Percentiles rank a stretch among this genome's conserved stretches.
phyloP scores from a whole-genome alignment of 2,113 vertebrate genomes.

The Centropus unirufus region DNA sequence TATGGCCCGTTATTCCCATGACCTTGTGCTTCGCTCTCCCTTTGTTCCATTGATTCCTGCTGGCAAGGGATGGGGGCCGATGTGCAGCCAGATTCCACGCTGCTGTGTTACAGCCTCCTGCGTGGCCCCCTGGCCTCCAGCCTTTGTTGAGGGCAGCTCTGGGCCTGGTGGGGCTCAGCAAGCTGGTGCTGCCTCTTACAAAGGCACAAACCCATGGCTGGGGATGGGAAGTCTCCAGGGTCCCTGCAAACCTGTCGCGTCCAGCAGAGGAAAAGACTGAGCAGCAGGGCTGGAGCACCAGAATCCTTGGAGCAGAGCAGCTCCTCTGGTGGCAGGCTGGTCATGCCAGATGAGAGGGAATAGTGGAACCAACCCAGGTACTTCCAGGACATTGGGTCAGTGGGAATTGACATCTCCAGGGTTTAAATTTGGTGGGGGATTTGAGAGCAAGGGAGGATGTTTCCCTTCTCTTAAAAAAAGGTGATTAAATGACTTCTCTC shows the following conservation, averaged over 20 bases:
- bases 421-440: neutral
- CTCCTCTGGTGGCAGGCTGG: neutral
- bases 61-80: neutral
- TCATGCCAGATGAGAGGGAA: neutral
- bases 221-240: neutral
- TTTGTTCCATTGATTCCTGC: conserved; percentile 56
- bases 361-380: neutral
- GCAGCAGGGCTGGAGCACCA: neutral
- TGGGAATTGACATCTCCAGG: neutral
- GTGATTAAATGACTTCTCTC: neutral
- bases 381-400: neutral
- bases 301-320: neutral
- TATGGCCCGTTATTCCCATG: conserved; percentile 51
- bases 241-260: neutral
- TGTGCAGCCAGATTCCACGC: neutral
- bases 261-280: neutral
- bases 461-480: neutral
- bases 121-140: neutral
- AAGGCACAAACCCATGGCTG: neutral
- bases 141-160: conserved; percentile 32
- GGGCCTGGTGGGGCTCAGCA: neutral
- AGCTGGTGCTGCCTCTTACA: neutral
- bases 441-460: neutral
- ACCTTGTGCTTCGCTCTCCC: conserved; percentile 50
- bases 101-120: neutral